These are phyloP conservation scores for Virgularia gustaviana DNA, from an alignment of 92 coral and sea anemone species.

Conservation along the genomic window DNA sequence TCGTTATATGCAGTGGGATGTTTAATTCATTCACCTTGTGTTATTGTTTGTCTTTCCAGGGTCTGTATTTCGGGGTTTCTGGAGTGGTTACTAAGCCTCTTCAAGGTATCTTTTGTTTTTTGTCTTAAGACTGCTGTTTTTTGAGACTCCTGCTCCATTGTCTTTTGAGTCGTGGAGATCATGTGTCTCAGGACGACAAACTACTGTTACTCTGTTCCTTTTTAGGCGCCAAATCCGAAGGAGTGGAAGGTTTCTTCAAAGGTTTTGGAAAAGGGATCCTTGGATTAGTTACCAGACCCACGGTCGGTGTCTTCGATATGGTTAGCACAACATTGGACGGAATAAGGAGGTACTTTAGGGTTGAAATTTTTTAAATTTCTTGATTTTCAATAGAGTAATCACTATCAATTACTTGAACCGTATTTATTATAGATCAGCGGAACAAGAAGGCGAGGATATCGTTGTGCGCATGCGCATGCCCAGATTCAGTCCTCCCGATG, in stretches of 20 bases:
- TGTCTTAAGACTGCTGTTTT: background rate
- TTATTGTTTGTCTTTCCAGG: slow-evolving; percentile 48
- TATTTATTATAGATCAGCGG: slow-evolving; percentile 70
- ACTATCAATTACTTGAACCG: background rate
- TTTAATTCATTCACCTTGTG: background rate
- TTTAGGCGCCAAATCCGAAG: slow-evolving; percentile 88
- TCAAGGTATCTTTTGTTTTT: too few species aligned
- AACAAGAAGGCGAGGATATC: slow-evolving; percentile 88
- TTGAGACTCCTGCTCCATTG: background rate
- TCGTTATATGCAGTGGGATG: background rate
- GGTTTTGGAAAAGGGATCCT: slow-evolving; percentile 96
- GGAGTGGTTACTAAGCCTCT: slow-evolving; percentile 93
- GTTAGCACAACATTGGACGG: slow-evolving; percentile 98
- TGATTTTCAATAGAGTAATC: too few species aligned
- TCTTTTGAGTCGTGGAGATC: background rate
- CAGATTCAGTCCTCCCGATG: slow-evolving; percentile 81
- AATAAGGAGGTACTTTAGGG: slow-evolving; percentile 67
- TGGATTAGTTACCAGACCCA: slow-evolving; percentile 82
- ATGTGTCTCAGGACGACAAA: background rate
- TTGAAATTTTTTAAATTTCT: background rate
- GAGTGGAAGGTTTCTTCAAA: slow-evolving; percentile 94
- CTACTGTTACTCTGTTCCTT: too few species aligned
- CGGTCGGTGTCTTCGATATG: slow-evolving; percentile 96
- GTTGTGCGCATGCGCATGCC: slow-evolving; percentile 78
- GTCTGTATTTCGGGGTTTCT: slow-evolving; percentile 84